phyloP scores from a whole-genome alignment of 2,797 vertebrate species.

The Aplochiton taeniatus region DNA sequence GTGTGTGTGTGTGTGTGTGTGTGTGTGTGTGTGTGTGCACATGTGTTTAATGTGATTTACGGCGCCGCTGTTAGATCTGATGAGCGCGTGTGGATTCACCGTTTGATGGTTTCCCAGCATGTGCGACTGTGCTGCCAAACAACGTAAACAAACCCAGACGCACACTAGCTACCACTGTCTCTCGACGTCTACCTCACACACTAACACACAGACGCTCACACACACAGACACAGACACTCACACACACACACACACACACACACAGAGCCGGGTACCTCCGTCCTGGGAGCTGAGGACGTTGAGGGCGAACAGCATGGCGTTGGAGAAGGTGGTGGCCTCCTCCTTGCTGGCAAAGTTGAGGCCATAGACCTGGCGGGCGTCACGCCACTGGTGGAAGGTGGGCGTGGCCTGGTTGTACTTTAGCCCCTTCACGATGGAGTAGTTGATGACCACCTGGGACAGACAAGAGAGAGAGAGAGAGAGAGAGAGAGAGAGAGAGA shows the following conservation, averaged over 20 bases:
- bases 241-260: not conserved
- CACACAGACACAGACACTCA: not conserved
- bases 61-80: too few species aligned
- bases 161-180: not conserved
- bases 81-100: too few species aligned
- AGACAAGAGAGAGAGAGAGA: too few species aligned
- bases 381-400: slow-evolving; percentile 98
- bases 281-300: slow-evolving; percentile 96
- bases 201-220: not conserved
- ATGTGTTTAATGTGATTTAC: too few species aligned
- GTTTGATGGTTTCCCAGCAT: too few species aligned
- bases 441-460: slow-evolving; percentile 96
- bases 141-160: not conserved
- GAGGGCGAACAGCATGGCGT: slow-evolving; percentile 95
- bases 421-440: slow-evolving; percentile 97
- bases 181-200: not conserved
- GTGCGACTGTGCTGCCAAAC: too few species aligned
- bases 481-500: too few species aligned
- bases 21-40: slow-evolving; percentile 10
- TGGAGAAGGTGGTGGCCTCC: slow-evolving; percentile 95
- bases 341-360: slow-evolving; percentile 98
- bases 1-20: not conserved
- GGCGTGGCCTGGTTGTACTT: slow-evolving; percentile 99
- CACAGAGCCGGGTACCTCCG: slow-evolving; percentile 49
- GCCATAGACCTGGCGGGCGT: slow-evolving; percentile 95